Conservation (phyloP, 2,113 vertebrate genomes). For the Apodemus sylvaticus region DNA sequence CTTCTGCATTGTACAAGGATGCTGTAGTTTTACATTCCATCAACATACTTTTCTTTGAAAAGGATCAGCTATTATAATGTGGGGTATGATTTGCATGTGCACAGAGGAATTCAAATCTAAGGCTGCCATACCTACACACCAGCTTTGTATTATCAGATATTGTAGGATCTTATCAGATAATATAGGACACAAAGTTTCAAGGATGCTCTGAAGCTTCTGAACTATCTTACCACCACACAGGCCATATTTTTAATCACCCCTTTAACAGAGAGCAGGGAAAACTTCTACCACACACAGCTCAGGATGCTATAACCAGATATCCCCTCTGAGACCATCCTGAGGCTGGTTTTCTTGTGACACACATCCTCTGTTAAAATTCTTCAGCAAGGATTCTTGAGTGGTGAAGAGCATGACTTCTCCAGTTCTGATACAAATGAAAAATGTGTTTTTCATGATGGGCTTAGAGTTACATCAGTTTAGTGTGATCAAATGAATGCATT, state of each 20-base stretch:
- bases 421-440: not conserved
- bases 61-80: not conserved
- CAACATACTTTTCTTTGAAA: not conserved
- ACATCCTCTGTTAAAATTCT: constrained; percentile 55
- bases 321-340: constrained; percentile 9
- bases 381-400: not conserved
- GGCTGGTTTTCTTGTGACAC: constrained; percentile 42
- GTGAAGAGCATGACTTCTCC: not conserved
- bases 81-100: not conserved
- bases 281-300: constrained; percentile 24
- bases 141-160: constrained; percentile 39
- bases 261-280: constrained; percentile 62
- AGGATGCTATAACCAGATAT: constrained; percentile 39
- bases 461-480: not conserved
- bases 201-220: not conserved
- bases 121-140: not conserved
- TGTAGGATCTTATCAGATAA: not conserved
- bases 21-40: not conserved
- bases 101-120: constrained; percentile 15
- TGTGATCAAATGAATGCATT: not conserved
- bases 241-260: constrained; percentile 70
- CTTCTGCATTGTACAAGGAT: not conserved
- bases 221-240: constrained; percentile 20
- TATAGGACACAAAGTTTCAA: not conserved
- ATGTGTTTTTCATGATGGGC: not conserved